A percentile compares a stretch with the other conserved stretches of the same genome.
phyloP scores from a whole-genome alignment of 2,797 vertebrate species.

The Hypotaenidia philippensis region DNA sequence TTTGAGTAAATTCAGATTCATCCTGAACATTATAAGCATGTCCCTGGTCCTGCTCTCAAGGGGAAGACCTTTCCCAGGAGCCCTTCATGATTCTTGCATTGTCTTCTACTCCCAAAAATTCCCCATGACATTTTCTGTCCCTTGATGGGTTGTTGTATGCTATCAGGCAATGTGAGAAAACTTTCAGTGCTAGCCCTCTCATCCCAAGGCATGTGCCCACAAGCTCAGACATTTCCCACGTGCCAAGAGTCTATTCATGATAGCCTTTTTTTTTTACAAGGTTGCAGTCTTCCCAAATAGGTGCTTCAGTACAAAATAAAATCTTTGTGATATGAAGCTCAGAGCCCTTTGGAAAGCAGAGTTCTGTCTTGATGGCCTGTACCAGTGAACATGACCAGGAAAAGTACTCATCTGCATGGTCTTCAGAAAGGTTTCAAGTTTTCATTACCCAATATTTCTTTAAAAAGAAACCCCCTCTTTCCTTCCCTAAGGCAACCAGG shows the following conservation, averaged over 20 bases:
- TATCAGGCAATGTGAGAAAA: not conserved
- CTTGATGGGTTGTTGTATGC: not conserved
- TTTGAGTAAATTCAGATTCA: not conserved
- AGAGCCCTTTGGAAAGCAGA: not conserved
- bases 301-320: not conserved
- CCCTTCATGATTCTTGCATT: not conserved
- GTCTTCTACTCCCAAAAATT: not conserved
- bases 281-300: not conserved
- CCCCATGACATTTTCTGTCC: not conserved
- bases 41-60: not conserved
- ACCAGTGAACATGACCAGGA: not conserved
- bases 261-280: not conserved
- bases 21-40: not conserved
- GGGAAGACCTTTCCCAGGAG: not conserved
- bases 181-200: not conserved
- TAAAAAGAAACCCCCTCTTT: not conserved
- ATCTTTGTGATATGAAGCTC: not conserved
- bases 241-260: not conserved
- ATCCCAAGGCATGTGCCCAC: not conserved
- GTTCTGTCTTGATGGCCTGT: not conserved
- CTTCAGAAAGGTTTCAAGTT: not conserved
- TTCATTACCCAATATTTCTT: not conserved
- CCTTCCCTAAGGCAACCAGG: not conserved
- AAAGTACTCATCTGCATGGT: not conserved
- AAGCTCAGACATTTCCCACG: not conserved